Base-by-base conservation (phyloP, 2,113 vertebrate genomes). In the Pterocles gutturalis region DNA sequence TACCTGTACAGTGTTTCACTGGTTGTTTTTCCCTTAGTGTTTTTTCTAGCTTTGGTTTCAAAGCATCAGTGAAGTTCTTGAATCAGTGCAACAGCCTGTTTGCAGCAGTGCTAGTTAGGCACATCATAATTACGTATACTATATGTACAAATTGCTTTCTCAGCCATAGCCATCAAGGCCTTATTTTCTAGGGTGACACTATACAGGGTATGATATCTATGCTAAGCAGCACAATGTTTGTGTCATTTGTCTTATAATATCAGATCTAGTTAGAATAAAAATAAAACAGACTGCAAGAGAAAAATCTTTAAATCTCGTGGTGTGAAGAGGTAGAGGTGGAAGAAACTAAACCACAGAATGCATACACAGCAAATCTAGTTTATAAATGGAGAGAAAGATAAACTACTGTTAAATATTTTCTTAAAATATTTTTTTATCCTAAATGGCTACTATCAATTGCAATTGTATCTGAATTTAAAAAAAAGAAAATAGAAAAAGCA, bases 31-130 rank as follows among this genome's bases (percentile, higher is more conserved):
- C 26, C 21, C 9, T 75, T 90, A n/a, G 26, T 48, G 13, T 31
- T 93, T 69, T 83, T 91, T 31, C n/a, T 77, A 19, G 28, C 19
- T 81, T 87, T 82, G 53, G 15, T 79, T 95, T 93, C 28, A 51
- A 62, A 88, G 26, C 33, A 20, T 64, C 17, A 20, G 22, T 28
- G 41, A 51, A 60, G 10, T 57, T 89, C 18, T 64, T 61, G 17
- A 80, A 77, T 69, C 18, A 26, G 20, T 51, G 10, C 18, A 60
- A 33, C 4, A 25, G 2, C 10, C 3, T 29, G 20, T 53, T 85
- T 66, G 31, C 49, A 66, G 60, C 41, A 66, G 21, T 11, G 14
- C 36, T 71, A 10, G 21, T 81, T 91, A 64, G 72, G 20, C 18
- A 61, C 10, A 15, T 8, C 12, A 9, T 60, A 45, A 34, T 92